Evolutionary conservation across 2,797 vertebrate genomes (phyloP), one percentile per base, ranked within the genome.

Genomic region (Microchirus variegatus): DNA sequence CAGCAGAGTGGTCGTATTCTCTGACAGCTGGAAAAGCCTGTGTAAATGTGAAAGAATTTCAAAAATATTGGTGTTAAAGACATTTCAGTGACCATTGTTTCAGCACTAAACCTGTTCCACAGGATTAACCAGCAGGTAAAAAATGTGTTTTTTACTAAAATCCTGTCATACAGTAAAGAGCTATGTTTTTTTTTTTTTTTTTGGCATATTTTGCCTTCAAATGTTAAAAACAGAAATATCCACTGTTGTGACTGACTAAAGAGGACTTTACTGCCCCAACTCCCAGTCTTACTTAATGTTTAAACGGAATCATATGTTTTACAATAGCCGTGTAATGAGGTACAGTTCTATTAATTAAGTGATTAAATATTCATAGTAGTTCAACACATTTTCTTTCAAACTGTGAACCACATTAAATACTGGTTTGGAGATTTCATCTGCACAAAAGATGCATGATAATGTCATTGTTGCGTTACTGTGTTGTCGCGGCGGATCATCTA

Each of bases 341-440:
- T 59, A 36, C 2, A 45, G 55, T 73, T 54, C 47, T 51, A 52
- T 77, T 77, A 81, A 76, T 77, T 53, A 58, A 17, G 12, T 58
- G 26, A 59, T 73, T 59, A 72, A 71, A 74, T 64, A 74, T 82
- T 70, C 17, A 79, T 60, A 67, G 60, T 38, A 59, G 61, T 80
- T 68, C 49, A 56, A 26, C 48, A 45, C 44, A 69, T 68, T 66
- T 60, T 36, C 16, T 67, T 51, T 1, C 22, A 42, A 13, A 65
- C 66, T 38, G 73, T 71, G 35, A 69, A 13, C 26, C 37, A 40
- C 37, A 55, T 56, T 72, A 53, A 61, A 67, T 14, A n/a, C 35
- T 16, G 18, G 22, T 56, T 65, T 72, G 56, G 44, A 59, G 35
- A 70, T 13, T 48, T 50, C 38, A 65, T 67, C 48, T 51, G 52